phyloP scores from a whole-genome alignment of 2,113 vertebrate genomes.

The Oreotrochilus melanogaster region DNA sequence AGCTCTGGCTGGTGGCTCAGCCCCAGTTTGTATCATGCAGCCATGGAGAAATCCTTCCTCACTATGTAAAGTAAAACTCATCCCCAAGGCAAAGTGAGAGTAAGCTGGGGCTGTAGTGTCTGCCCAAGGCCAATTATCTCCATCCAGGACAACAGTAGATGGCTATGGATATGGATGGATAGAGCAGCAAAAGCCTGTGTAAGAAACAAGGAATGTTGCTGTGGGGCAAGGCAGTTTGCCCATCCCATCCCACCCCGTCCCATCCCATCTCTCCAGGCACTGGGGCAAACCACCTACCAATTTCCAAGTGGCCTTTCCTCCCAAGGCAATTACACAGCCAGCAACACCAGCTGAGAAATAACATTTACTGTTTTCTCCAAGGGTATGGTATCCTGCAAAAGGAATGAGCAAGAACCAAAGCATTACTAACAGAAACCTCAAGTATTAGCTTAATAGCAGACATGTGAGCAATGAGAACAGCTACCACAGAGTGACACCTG shows the following conservation, averaged over 20 bases:
- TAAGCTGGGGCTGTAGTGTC: background rate
- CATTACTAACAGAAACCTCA: background rate
- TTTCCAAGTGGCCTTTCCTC: background rate
- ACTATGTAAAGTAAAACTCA: accelerated
- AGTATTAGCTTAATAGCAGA: background rate
- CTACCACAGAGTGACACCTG: background rate
- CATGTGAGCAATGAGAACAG: background rate
- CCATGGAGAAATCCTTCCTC: background rate
- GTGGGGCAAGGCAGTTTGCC: background rate
- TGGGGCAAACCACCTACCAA: background rate
- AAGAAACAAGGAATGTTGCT: accelerated
- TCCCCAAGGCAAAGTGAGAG: accelerated
- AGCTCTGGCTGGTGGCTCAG: background rate
- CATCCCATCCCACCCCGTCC: background rate
- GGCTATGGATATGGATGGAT: background rate
- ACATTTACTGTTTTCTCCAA: background rate
- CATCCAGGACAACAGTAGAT: background rate
- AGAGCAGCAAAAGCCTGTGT: background rate
- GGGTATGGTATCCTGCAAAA: background rate
- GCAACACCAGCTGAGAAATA: background rate
- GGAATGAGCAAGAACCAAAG: background rate
- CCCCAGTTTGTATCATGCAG: accelerated
- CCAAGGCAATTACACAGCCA: background rate
- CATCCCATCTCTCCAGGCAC: background rate
- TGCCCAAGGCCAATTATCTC: background rate